Base-by-base conservation (phyloP, 2,113 vertebrate species). In the Aplodontia rufa region DNA sequence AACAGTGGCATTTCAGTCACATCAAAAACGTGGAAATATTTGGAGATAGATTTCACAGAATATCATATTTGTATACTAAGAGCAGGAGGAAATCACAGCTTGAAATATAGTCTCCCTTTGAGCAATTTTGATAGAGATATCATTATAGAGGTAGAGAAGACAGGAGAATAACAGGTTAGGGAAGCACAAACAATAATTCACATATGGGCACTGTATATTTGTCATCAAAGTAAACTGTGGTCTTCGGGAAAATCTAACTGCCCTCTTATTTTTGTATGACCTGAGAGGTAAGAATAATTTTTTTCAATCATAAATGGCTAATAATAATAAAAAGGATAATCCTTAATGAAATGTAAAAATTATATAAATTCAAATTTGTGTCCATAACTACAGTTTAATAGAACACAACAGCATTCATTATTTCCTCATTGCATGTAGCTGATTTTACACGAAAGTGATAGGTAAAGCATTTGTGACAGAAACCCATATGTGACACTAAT, bases 181-280 rank as follows among this genome's bases (percentile, higher is more conserved):
- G 30, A 87, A n/a, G 26, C 68, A 30, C 49, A 82, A 82, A 95
- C 37, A 81, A n/a, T 82, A 51, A 82, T 68, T 95, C 42, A 68
- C 14, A 35, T 75, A 58, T 68, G 8, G 35, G 55, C 35, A 82
- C 6, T 62, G 20, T 37, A 81, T 47, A 49, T 45, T 64, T 55
- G 81, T 82, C 40, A 75, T 87, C 40, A 82, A 60, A 75, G 51
- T 87, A 68, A 82, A 81, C 58, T n/a, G 51, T 81, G 40, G 30
- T 66, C 22, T 58, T 83, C 4, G 30, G 47, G 11, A 28, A 42
- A 55, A 80, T 64, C 14, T 69, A 86, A 10, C 37, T 87, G 37
- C 13, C 35, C 22, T 68, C 32, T 49, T 82, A 58, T 55, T 81
- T 80, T 80, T 55, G 17, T 19, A 74, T 75, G 2, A 1, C 14